Evolutionary conservation across 2,888 invertebrate species (phyloP), one percentile per base, ranked within the genome.

Genomic region (Pelosia muscerda): DNA sequence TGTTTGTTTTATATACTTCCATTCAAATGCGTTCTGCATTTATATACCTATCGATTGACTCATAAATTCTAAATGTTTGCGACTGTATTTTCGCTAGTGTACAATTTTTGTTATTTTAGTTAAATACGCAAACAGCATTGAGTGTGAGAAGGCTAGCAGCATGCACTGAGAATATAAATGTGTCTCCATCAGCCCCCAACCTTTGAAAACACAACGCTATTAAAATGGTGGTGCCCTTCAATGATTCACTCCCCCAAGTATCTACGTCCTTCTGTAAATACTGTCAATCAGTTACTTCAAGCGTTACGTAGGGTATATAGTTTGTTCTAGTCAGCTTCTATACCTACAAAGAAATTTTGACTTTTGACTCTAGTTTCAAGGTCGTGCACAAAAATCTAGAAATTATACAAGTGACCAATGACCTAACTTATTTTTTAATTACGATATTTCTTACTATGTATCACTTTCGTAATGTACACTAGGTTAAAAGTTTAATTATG

Each of bases 191-290:
- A 63, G 31, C 59, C 54, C 65, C 15, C 23, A 58, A 38, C 22
- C 26, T 28, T 28, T 11, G 61, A 74, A 71, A 74, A 74, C 62
- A 58, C 54, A 63, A 70, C 54, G 65, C 71, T 77, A 77, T 78
- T 78, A 86, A 87, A 83, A 86, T 86, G 87, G 84, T 80, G 85
- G 85, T 84, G 81, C 81, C 81, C 86, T 82, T 84, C 86, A 82
- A 77, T 72, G 66, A 63, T 69, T 68, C 62, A 72, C 77, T 74
- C 85, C 85, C 85, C 81, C 75, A 54, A 55, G 25, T 34, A 23
- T 25, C 80, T 63, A 82, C 89, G 84, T 88, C 89, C 86, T 81
- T 76, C 81, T 86, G 85, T 87, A 86, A 88, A 83, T 86, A 83
- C 85, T 87, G 88, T 83, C 88, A 86, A 81, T 84, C 78, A 82